Base-by-base conservation (phyloP, 2,888 invertebrate genomes). In the Molanna angustata region DNA sequence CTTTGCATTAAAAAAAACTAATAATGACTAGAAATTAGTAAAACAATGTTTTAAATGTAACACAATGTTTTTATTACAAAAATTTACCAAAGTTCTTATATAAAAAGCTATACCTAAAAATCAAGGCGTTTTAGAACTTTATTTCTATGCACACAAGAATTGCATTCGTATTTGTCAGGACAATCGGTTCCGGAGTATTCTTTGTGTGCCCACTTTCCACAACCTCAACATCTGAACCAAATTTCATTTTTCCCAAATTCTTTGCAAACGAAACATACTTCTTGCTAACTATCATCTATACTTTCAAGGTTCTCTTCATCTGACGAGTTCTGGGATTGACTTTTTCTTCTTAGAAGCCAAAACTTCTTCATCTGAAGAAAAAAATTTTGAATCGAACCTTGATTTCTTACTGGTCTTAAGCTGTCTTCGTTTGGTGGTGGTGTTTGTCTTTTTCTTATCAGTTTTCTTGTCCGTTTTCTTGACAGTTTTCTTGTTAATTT, bases 201-300 rank as follows among this genome's bases (percentile, higher is more conserved):
- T 40, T 40, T 40, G 17, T 40, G 40, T 16, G 40, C 40, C 40
- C 40, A 40, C n/a, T 18, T 3, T 4, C 18, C 40, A 18, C 40
- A 40, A 40, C 40, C 40, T 40, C 40, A 4, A 17, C 40, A 17
- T 16, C 40, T 9, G n/a, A 16, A 40, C 40, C 40, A 40, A 4
- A 40, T 9, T 18, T 40, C 40, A 18, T 40, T 40, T n/a, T 40
- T 40, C 17, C 40, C 40, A 16, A 17, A 16, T 4, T 40, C 40
- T 13, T 17, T 16, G n/a, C 40, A 40, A n/a, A 40, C 17, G 17
- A 14, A 9, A 40, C 40, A 40, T 6, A 18, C 3, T 17, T 9
- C 17, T 17, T 40, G n/a, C 17, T 40, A 6, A 16, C 14, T 14
- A 14, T 35, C 35, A n/a, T 14, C 9, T 13, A 35, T 4, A 35